Evolutionary conservation across 2,797 vertebrate species (phyloP).

Genomic region (Decapterus maruadsi): DNA sequence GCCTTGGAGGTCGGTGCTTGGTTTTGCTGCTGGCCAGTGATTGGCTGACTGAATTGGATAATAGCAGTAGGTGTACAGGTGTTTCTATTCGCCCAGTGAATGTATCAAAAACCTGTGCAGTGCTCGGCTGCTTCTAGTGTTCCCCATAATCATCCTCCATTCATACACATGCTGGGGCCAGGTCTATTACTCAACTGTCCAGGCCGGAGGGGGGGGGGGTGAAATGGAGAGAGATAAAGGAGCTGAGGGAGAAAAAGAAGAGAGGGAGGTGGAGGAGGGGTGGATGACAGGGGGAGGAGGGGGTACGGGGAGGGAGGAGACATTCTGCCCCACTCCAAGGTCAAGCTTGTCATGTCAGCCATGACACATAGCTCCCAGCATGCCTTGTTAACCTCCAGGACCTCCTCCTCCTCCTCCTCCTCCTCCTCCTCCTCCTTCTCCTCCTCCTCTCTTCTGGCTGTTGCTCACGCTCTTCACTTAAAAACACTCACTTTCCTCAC

Average conservation of each 20-base stretch:
- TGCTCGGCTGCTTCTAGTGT: constrained; percentile 4
- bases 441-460: constrained; percentile 31
- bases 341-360: constrained; percentile 85
- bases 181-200: constrained; percentile 47
- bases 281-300: constrained; percentile 35
- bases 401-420: constrained; percentile 15
- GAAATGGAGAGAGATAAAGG: constrained; percentile 29
- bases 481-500: constrained; percentile 27
- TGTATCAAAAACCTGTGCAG: neutral
- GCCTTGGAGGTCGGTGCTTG: too few species aligned
- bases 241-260: constrained; percentile 15
- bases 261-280: constrained; percentile 28
- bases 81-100: too few species aligned
- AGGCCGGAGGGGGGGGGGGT: constrained; percentile 21
- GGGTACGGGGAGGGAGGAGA: constrained; percentile 35
- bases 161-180: neutral
- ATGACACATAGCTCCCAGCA: constrained; percentile 83
- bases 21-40: too few species aligned
- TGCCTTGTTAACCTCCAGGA: constrained; percentile 79
- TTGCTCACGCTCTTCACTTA: constrained; percentile 39
- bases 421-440: too few species aligned
- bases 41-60: too few species aligned
- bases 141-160: neutral
- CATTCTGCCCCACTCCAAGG: constrained; percentile 78
- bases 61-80: too few species aligned